A percentile compares a stretch with the other conserved stretches of the same genome.
Conservation (phyloP, 2,113 vertebrate genomes). For the Protomyctophum bolini region DNA sequence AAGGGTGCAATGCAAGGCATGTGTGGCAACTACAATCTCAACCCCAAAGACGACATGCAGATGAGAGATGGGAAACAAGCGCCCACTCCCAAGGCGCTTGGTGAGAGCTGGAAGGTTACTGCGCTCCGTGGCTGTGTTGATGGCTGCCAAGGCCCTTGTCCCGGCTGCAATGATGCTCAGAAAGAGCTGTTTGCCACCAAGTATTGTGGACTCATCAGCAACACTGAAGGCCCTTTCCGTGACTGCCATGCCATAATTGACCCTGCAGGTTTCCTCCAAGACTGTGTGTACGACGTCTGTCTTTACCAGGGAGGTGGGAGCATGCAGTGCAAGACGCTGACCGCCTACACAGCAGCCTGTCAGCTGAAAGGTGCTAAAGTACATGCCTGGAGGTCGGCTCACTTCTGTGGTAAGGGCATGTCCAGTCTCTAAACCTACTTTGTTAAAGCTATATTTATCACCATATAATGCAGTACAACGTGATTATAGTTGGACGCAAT, state of each 20-base stretch:
- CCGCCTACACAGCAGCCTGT: constrained; percentile 54
- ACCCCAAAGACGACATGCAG: constrained; percentile 70
- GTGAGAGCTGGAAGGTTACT: constrained; percentile 69
- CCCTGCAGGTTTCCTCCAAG: constrained; percentile 43
- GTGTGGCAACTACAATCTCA: constrained; percentile 79
- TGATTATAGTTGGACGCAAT: too few species aligned
- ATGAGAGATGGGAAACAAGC: constrained; percentile 37
- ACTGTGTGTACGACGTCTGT: constrained; percentile 67
- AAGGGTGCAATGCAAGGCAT: constrained; percentile 62
- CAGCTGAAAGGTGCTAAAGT: constrained; percentile 49
- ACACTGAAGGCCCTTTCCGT: constrained; percentile 53
- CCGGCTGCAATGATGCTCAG: constrained; percentile 30
- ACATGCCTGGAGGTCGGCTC: constrained; percentile 45
- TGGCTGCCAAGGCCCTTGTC: constrained; percentile 48
- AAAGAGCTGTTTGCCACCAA: constrained; percentile 22
- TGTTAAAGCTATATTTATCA: too few species aligned
- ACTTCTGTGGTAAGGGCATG: constrained; percentile 57
- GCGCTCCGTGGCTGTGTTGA: constrained; percentile 41
- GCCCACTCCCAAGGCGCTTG: constrained; percentile 32
- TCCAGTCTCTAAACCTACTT: too few species aligned
- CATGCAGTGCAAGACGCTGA: constrained; percentile 54
- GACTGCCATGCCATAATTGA: constrained; percentile 56
- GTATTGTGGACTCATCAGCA: constrained; percentile 52
- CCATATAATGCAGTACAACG: not conserved
- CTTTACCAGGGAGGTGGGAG: constrained; percentile 40